These are phyloP conservation scores for Calyptomena viridis DNA, from an alignment of 2,113 vertebrate genomes.

Conservation along the genomic window DNA sequence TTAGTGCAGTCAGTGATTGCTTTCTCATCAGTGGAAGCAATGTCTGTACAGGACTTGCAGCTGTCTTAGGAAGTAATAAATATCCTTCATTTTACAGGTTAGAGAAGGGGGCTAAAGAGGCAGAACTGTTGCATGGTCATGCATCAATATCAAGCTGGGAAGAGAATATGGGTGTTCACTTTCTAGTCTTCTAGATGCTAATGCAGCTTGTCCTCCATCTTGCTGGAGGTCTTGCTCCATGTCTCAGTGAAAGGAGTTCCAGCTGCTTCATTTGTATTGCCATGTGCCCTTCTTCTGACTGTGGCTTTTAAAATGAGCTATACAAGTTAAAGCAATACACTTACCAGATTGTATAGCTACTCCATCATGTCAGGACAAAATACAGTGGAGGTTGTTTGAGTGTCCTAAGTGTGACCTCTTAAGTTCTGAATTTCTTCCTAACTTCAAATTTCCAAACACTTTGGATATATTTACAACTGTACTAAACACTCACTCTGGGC, in stretches of 20 bases:
- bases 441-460: neutral
- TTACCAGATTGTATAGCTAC: neutral
- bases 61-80: neutral
- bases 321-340: neutral
- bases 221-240: neutral
- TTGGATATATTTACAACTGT: neutral
- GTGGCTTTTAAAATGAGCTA: neutral
- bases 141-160: neutral
- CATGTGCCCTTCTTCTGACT: neutral
- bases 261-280: neutral
- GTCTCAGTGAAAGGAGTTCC: neutral
- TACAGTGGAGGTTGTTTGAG: neutral
- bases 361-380: neutral
- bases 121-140: neutral
- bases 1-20: neutral
- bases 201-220: neutral
- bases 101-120: neutral
- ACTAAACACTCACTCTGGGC: neutral
- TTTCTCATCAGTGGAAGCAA: neutral
- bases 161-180: neutral
- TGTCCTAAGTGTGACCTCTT: neutral
- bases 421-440: constrained; percentile 5
- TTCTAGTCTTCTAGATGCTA: neutral
- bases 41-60: neutral
- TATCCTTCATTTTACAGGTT: neutral